phyloP scores from a whole-genome alignment of 2,113 vertebrate species.

The Dunckerocampus dactyliophorus region DNA sequence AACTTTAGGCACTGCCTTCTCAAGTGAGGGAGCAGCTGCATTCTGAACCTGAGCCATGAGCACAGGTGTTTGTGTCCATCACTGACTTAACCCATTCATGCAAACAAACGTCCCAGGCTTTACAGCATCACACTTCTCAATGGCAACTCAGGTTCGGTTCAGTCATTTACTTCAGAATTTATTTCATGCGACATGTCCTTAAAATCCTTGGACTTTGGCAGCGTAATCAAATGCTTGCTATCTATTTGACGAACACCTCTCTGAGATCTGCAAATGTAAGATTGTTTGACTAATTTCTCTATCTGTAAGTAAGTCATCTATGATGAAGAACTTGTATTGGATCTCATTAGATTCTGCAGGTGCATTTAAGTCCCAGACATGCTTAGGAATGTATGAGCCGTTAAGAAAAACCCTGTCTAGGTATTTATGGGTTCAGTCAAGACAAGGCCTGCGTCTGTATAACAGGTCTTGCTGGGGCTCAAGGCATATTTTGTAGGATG shows the following conservation, averaged over 20 bases:
- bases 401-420: background rate
- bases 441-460: background rate
- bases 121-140: background rate
- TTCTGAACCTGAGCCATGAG: conserved; percentile 69
- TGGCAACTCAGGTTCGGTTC: too few relatives aligned
- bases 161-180: too few relatives aligned
- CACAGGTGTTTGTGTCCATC: conserved; percentile 72
- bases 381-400: background rate
- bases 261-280: too few relatives aligned
- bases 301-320: background rate
- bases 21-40: conserved; percentile 70
- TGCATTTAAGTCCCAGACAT: background rate
- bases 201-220: too few relatives aligned
- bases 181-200: too few relatives aligned
- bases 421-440: conserved; percentile 1
- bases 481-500: conserved; percentile 13
- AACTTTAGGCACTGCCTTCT: conserved; percentile 67
- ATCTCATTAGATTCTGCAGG: background rate
- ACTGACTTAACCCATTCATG: conserved; percentile 25
- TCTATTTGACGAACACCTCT: too few relatives aligned
- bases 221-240: too few relatives aligned
- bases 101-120: background rate
- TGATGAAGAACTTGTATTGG: background rate
- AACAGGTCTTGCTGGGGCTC: conserved; percentile 2
- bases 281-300: background rate